phyloP scores from a whole-genome alignment of 2,113 vertebrate genomes.

The Ammodytes marinus region DNA sequence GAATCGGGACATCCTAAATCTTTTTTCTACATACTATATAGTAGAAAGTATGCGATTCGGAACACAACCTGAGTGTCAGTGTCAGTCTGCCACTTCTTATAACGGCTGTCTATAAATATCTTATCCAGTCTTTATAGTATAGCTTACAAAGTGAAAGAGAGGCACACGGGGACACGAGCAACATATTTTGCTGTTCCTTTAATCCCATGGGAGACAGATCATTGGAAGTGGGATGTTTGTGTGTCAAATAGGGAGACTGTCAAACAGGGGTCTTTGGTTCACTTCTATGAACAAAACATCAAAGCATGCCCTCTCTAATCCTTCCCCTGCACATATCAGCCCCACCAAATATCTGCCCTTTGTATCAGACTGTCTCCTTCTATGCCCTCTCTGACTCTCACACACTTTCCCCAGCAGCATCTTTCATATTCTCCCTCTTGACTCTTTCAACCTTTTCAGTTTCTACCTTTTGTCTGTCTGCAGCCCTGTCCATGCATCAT shows the following conservation, averaged over 20 bases:
- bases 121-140: conserved; percentile 24
- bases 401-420: conserved; percentile 27
- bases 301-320: conserved; percentile 38
- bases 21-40: too few species aligned
- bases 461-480: conserved; percentile 27
- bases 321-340: conserved; percentile 48
- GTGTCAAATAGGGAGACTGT: conserved; percentile 53
- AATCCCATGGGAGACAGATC: conserved; percentile 51
- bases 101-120: conserved; percentile 40
- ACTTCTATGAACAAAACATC: conserved; percentile 65
- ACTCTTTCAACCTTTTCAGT: conserved; percentile 3
- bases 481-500: conserved; percentile 18
- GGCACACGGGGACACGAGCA: conserved; percentile 42
- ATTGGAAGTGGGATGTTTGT: conserved; percentile 24
- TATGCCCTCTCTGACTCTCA: background rate
- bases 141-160: conserved; percentile 40
- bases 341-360: conserved; percentile 38
- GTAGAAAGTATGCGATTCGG: too few species aligned
- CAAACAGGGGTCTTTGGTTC: conserved; percentile 46
- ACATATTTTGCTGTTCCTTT: conserved; percentile 37
- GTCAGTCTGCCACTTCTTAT: conserved; percentile 25
- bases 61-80: too few species aligned
- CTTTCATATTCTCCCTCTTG: conserved; percentile 8
- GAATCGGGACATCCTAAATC: too few species aligned
- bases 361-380: conserved; percentile 39